A percentile compares a stretch with the other conserved stretches of the same genome.
Conservation (phyloP, 2,888 invertebrate species). For the Vandiemenella viatica region DNA sequence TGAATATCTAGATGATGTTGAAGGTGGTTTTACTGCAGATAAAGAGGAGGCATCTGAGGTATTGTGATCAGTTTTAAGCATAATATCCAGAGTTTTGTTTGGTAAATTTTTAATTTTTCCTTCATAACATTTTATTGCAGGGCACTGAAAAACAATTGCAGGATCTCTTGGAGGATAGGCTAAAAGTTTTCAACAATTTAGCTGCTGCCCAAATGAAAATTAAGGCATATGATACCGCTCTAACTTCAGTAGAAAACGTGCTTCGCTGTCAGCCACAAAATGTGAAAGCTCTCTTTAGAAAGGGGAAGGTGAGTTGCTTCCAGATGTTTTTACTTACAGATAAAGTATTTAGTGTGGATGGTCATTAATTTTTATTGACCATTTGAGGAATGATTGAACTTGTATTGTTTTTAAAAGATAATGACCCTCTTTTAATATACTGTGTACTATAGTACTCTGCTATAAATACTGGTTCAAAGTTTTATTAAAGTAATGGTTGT, state of each 20-base stretch:
- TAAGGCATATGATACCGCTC: conserved; percentile 68
- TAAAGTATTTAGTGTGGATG: no score
- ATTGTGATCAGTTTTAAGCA: neutral
- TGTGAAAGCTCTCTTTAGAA: conserved; percentile 79
- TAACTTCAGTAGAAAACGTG: conserved; percentile 69
- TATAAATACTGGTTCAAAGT: no score
- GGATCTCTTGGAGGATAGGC: conserved; percentile 56
- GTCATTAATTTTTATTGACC: no score
- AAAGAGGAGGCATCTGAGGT: conserved; percentile 2
- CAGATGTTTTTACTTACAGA: no score
- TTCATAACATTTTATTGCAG: conserved; percentile 19
- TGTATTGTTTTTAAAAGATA: no score
- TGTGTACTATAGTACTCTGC: no score
- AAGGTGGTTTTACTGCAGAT: conserved; percentile 39
- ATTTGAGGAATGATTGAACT: no score
- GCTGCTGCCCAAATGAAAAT: conserved; percentile 85
- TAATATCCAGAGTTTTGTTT: neutral
- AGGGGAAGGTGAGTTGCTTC: conserved; percentile 46
- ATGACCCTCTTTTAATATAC: no score
- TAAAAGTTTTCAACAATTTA: conserved; percentile 81
- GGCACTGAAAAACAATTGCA: conserved; percentile 42
- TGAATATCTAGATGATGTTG: conserved; percentile 57
- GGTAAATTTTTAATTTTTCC: no score
- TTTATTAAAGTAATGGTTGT: no score
- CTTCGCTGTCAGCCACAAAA: conserved; percentile 72